Base-by-base conservation (phyloP, 2,797 vertebrate genomes). In the Lateolabrax maculatus region DNA sequence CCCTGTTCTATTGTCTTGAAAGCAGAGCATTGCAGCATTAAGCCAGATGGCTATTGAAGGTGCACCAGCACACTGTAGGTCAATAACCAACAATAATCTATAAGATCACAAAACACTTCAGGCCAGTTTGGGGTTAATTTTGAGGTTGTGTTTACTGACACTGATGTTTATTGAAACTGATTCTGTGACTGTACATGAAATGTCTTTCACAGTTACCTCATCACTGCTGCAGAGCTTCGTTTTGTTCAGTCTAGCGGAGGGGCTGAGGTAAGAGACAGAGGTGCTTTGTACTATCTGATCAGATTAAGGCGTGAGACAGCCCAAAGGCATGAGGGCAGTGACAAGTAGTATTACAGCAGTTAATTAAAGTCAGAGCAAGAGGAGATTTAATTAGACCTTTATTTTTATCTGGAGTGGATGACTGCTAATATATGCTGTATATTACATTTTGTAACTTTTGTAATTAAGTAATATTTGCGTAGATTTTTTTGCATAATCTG, bases 341-440 rank as follows among this genome's bases (percentile, higher is more conserved):
- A 83, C 82, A 87, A 66, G 72, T 83, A 65, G 60, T 77, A 71
- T 75, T 75, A 85, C 74, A 82, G 69, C 75, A 69, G 80, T 76
- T 84, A 62, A 89, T 88, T 90, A 87, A 84, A 84, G 74, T 71
- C 53, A 77, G 69, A 79, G 37, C 83, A 79, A 44, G 49, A 81
- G 66, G 43, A 75, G 27, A 75, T 83, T 81, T 72, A 79, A 79
- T 84, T 75, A 61, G 53, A 61, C 29, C 49, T 72, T 77, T 75
- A 75, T 51, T 67, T 81, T 80, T 71, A 75, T 64, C 49, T 60
- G 12, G 31, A 75, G 58, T 10, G 9, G 57, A n/a, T 10, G 1
- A 53, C 46, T n/a, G 19, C 7, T 9, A 25, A 55, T 9, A 60
- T 60, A 51, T 21, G 11, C 37, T 37, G 13, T 21, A 25, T 39